A percentile compares a stretch with the other conserved stretches of the same genome.
Conservation (phyloP, 2,888 invertebrate species). For the Cancer borealis region DNA sequence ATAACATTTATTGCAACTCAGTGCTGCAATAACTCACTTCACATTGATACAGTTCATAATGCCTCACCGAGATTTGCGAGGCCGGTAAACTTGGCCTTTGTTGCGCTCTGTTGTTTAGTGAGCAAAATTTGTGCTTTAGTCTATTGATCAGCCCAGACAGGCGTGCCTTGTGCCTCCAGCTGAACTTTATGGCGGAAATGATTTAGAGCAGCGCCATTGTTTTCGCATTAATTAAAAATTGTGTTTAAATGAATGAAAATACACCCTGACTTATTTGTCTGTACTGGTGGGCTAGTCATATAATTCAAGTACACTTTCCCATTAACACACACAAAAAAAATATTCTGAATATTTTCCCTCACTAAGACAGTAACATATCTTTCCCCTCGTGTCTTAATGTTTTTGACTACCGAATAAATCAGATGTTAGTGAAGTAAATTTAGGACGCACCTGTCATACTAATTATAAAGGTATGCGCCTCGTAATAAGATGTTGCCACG, state of each 20-base stretch:
- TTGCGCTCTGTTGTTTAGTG: neutral
- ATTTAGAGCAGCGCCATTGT: neutral
- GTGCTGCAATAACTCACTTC: neutral
- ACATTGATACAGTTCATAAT: conserved; percentile 14
- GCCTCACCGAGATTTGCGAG: neutral
- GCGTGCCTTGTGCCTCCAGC: conserved; percentile 21
- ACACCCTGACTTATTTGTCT: neutral
- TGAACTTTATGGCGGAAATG: neutral
- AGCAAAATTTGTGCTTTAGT: conserved; percentile 32
- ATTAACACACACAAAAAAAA: neutral
- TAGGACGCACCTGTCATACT: neutral
- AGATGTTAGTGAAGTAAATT: neutral
- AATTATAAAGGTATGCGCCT: neutral
- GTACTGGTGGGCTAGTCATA: neutral
- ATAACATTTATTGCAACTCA: neutral
- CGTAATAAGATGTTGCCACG: neutral
- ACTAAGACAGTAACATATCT: neutral
- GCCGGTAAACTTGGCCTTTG: neutral
- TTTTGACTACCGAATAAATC: neutral
- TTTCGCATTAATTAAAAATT: neutral
- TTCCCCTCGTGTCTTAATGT: neutral
- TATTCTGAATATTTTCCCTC: neutral
- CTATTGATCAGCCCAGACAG: neutral
- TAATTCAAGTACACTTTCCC: neutral
- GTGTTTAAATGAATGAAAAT: neutral